Conservation (phyloP, 2,797 vertebrate genomes). For the Labroides dimidiatus region DNA sequence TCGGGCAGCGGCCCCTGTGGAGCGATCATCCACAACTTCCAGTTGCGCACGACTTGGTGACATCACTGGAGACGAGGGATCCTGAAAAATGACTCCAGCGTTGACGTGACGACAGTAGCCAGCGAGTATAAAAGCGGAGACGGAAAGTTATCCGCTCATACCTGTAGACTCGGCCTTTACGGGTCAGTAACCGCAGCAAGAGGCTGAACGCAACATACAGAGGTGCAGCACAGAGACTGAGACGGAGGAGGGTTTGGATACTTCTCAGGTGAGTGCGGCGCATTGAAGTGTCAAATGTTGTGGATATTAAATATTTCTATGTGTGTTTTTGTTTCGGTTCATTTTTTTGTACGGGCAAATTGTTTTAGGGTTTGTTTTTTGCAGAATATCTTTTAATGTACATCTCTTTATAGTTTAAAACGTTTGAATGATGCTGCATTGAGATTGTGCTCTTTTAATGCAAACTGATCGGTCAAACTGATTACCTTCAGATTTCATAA, state of each 20-base stretch:
- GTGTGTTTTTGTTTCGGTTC: not conserved
- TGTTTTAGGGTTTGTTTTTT: too few species aligned
- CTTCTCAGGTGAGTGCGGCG: conserved; percentile 55
- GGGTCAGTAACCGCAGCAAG: conserved; percentile 66
- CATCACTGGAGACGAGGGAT: conserved; percentile 78
- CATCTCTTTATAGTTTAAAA: too few species aligned
- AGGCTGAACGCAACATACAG: conserved; percentile 42
- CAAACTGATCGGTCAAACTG: too few species aligned
- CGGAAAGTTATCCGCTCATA: conserved; percentile 70
- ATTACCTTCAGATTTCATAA: too few species aligned
- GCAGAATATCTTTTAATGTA: too few species aligned
- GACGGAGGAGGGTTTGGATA: conserved; percentile 33
- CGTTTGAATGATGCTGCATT: too few species aligned
- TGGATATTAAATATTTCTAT: not conserved
- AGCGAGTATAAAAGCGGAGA: conserved; percentile 78
- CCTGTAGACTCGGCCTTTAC: conserved; percentile 73
- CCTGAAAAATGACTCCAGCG: conserved; percentile 73
- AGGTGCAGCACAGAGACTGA: conserved; percentile 22
- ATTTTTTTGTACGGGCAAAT: not conserved
- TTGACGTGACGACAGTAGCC: conserved; percentile 78
- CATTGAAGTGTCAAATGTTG: not conserved
- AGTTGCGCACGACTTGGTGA: conserved; percentile 77
- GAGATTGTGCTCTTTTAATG: too few species aligned
- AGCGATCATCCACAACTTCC: conserved; percentile 41
- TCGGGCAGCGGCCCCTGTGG: conserved; percentile 55